Percentiles rank a stretch among this genome's conserved stretches.
These are phyloP conservation scores for Oreohelix idahoensis DNA, from an alignment of 1,140 invertebrate genomes.

Conservation along the genomic window DNA sequence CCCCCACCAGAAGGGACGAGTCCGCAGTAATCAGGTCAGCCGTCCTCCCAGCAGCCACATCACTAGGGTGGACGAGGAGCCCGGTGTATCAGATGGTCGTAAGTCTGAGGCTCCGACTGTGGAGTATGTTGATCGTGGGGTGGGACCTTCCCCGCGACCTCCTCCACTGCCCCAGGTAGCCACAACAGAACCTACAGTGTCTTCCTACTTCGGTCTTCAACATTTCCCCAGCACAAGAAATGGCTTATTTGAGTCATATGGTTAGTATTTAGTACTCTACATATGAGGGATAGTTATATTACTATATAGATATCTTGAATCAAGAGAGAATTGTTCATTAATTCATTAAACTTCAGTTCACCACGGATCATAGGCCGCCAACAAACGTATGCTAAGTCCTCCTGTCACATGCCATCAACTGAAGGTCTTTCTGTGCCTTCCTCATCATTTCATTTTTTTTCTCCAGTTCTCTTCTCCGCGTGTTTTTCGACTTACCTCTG, in stretches of 20 bases:
- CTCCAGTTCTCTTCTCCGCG: no score
- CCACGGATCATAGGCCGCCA: no score
- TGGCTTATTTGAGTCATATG: slow-evolving; percentile 64
- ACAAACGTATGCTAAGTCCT: no score
- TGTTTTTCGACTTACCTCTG: no score
- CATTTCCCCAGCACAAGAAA: slow-evolving; percentile 58
- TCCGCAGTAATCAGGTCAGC: slow-evolving; percentile 41
- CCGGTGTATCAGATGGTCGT: slow-evolving; percentile 46
- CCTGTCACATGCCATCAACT: no score
- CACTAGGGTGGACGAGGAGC: slow-evolving; percentile 61
- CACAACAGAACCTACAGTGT: slow-evolving; percentile 43
- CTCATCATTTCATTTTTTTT: no score
- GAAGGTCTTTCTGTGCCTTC: no score
- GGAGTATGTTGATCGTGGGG: slow-evolving; percentile 62
- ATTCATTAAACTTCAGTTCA: no score
- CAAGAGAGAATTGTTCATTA: no score
- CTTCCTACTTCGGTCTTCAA: slow-evolving; percentile 51
- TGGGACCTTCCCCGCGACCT: slow-evolving; percentile 63
- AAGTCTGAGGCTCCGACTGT: slow-evolving; percentile 42
- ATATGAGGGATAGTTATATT: no score
- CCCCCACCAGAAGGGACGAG: slow-evolving; percentile 50
- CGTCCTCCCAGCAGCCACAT: slow-evolving; percentile 59
- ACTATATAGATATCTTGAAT: not conserved
- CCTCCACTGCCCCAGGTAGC: slow-evolving; percentile 44
- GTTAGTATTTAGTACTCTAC: slow-evolving; percentile 42